A percentile compares a stretch with the other conserved stretches of the same genome.
phyloP scores from a whole-genome alignment of 2,888 invertebrate species.

The Yponomeuta malinellus region DNA sequence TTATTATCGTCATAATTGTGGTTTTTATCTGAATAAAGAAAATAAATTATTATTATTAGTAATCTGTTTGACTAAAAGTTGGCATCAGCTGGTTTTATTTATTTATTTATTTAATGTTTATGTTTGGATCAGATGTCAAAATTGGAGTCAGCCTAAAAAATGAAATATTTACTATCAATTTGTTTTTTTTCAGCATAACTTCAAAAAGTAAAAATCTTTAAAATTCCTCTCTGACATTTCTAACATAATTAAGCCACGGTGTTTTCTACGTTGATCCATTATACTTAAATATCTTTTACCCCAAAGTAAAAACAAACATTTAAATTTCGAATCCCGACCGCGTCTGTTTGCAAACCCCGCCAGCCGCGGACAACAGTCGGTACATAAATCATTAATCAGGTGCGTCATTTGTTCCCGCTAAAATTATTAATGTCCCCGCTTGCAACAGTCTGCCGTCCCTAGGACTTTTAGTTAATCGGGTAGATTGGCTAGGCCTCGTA shows the following conservation, averaged over 20 bases:
- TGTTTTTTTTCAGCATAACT: too few relatives aligned
- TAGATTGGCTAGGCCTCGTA: not conserved
- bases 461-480: not conserved
- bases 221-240: too few relatives aligned
- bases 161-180: too few relatives aligned
- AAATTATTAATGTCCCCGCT: constrained; percentile 67
- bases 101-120: too few relatives aligned
- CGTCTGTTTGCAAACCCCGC: not conserved
- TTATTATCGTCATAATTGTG: too few relatives aligned
- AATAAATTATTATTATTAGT: too few relatives aligned
- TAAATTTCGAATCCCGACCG: not conserved
- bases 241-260: not conserved
- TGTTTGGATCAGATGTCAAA: too few relatives aligned
- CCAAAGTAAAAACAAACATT: not conserved
- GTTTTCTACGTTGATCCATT: not conserved
- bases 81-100: too few relatives aligned
- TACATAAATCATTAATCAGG: constrained; percentile 67
- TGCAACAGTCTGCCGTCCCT: constrained; percentile 45
- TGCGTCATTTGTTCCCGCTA: constrained; percentile 69
- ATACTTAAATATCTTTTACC: not conserved
- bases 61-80: too few relatives aligned
- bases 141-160: too few relatives aligned
- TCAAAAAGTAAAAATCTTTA: too few relatives aligned
- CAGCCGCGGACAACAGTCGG: constrained; percentile 6
- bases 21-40: too few relatives aligned